These are phyloP conservation scores for Poecile montanus DNA, from an alignment of 2,797 vertebrate species.

Conservation along the genomic window DNA sequence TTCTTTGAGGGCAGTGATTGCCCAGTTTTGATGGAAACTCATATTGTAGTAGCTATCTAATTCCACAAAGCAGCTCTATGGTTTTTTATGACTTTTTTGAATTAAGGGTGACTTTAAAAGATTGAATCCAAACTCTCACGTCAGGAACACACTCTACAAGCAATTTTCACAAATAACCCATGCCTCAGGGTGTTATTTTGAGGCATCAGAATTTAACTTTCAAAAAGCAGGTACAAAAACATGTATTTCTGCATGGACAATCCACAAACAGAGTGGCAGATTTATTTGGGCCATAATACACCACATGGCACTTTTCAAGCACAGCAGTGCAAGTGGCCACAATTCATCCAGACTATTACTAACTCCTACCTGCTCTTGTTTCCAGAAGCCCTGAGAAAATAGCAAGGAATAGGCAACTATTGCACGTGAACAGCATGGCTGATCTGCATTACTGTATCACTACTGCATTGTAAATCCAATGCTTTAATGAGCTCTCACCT, in stretches of 20 bases:
- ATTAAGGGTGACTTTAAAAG: not conserved
- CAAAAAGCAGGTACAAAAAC: not conserved
- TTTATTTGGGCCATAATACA: not conserved
- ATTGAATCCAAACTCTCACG: not conserved
- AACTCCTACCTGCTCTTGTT: not conserved
- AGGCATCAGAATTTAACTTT: not conserved
- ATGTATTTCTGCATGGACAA: not conserved
- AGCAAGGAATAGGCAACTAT: not conserved
- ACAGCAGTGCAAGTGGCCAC: not conserved
- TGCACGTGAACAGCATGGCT: accelerated
- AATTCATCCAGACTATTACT: not conserved
- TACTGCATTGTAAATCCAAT: not conserved
- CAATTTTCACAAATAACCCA: not conserved
- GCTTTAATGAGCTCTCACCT: not conserved
- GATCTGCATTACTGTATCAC: not conserved
- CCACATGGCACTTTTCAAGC: not conserved
- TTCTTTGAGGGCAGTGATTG: not conserved
- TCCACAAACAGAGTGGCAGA: not conserved
- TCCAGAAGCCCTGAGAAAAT: constrained; percentile 14
- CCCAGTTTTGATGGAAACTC: not conserved
- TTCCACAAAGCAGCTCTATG: not conserved
- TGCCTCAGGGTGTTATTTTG: not conserved
- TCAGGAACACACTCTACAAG: not conserved
- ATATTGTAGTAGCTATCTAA: not conserved
- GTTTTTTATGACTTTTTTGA: not conserved